phyloP scores from a whole-genome alignment of 2,888 invertebrate genomes.

The Drosophila vallismaia region DNA sequence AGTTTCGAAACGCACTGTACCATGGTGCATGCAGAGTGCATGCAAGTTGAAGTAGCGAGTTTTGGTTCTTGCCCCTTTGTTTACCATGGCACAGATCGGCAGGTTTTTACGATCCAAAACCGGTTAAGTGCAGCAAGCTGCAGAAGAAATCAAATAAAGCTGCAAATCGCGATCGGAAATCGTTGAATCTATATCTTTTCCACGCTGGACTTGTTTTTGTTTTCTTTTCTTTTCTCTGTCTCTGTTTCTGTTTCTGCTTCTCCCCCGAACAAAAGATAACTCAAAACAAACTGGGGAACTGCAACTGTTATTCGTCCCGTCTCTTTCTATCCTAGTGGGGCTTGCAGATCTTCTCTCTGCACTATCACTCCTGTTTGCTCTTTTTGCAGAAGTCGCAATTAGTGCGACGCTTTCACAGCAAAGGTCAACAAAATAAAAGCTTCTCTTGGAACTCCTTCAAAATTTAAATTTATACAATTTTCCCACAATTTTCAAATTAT shows the following conservation, averaged over 20 bases:
- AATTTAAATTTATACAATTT: background rate
- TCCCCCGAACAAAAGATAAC: background rate
- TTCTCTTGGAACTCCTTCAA: background rate
- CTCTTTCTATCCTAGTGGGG: slow-evolving; percentile 13
- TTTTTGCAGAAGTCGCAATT: slow-evolving; percentile 53
- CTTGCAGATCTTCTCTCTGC: background rate
- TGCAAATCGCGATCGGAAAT: slow-evolving; percentile 32
- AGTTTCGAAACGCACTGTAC: slow-evolving; percentile 2
- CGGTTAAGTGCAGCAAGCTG: slow-evolving; percentile 31
- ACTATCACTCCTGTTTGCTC: background rate
- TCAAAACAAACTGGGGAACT: slow-evolving; percentile 29
- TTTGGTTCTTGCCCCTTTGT: slow-evolving; percentile 34
- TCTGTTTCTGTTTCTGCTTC: slow-evolving; percentile 18
- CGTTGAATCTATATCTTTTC: slow-evolving; percentile 27
- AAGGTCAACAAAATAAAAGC: background rate
- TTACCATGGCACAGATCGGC: slow-evolving; percentile 39
- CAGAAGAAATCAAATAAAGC: slow-evolving; percentile 32
- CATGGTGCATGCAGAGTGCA: background rate
- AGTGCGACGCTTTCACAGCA: slow-evolving; percentile 24
- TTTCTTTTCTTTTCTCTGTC: slow-evolving; percentile 24
- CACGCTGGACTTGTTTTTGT: slow-evolving; percentile 26
- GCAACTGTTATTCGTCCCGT: slow-evolving; percentile 1
- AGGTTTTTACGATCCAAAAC: slow-evolving; percentile 34
- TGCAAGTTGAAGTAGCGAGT: background rate
- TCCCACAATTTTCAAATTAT: background rate